Percentiles rank a stretch among this genome's conserved stretches.
These are phyloP conservation scores for Calidris pygmaea DNA, from an alignment of 2,113 vertebrate genomes.

Conservation along the genomic window DNA sequence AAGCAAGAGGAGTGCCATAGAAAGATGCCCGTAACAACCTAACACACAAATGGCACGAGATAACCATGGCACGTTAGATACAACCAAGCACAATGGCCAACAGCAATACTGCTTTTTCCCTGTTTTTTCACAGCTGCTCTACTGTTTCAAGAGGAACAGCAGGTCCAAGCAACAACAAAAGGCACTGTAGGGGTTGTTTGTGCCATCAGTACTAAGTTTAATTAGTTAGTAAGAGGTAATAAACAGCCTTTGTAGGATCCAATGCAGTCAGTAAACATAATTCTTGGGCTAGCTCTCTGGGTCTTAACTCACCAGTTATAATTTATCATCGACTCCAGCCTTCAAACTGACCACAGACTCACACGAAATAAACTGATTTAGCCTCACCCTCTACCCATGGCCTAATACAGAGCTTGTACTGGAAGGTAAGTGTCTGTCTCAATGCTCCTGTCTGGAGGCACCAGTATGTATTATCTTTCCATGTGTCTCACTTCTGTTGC, in stretches of 20 bases:
- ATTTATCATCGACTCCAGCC: not conserved
- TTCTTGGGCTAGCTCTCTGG: not conserved
- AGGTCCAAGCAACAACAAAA: not conserved
- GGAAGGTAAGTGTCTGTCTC: not conserved
- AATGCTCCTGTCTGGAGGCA: not conserved
- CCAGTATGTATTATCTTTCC: not conserved
- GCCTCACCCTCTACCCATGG: not conserved
- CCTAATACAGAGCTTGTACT: not conserved
- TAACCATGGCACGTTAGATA: not conserved
- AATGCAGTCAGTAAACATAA: not conserved
- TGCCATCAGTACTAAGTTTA: not conserved
- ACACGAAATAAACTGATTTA: not conserved
- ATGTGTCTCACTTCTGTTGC: not conserved
- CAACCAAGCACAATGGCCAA: not conserved
- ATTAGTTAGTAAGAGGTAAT: not conserved
- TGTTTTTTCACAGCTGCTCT: not conserved
- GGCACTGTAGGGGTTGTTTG: not conserved
- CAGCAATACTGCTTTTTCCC: not conserved
- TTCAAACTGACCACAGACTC: not conserved
- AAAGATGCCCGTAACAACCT: fast-evolving
- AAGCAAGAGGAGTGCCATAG: not conserved
- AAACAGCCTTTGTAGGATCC: not conserved
- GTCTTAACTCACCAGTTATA: not conserved
- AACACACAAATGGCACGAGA: not conserved
- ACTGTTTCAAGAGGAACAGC: not conserved